Evolutionary conservation across 2,888 invertebrate species (phyloP).

Genomic region (Tromatobia lineatoria): DNA sequence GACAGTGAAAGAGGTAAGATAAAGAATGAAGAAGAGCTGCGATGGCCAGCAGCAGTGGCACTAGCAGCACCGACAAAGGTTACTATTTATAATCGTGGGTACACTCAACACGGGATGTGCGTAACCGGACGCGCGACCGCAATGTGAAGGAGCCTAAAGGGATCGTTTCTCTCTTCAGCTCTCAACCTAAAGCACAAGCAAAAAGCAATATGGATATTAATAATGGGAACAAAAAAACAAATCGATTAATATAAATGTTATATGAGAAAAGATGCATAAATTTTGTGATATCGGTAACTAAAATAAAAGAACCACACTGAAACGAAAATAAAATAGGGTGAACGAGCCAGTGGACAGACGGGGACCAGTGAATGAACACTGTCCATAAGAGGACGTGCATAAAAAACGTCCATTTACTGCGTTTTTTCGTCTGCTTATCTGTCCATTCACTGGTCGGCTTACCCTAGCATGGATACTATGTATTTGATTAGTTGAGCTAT

Average conservation of each 20-base stretch:
- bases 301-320: not conserved
- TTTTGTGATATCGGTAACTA: not conserved
- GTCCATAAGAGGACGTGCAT: no score
- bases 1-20: conserved; percentile 72
- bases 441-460: no score
- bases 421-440: no score
- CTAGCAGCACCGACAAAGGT: conserved; percentile 80
- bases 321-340: no score
- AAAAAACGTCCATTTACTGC: no score
- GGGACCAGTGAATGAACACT: no score
- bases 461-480: no score
- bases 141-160: conserved; percentile 55
- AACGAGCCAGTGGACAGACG: no score
- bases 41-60: conserved; percentile 44
- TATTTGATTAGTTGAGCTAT: no score
- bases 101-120: conserved; percentile 56
- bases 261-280: not conserved
- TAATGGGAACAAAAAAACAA: conserved; percentile 76
- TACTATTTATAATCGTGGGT: conserved; percentile 83
- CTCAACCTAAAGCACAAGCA: conserved; percentile 54
- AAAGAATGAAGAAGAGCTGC: conserved; percentile 77
- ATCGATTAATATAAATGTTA: not conserved
- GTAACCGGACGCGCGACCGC: conserved; percentile 66
- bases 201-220: conserved; percentile 79
- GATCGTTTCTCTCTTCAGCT: conserved; percentile 56